These are phyloP conservation scores for Morelia viridis DNA, from an alignment of 2,797 vertebrate genomes.

Conservation along the genomic window DNA sequence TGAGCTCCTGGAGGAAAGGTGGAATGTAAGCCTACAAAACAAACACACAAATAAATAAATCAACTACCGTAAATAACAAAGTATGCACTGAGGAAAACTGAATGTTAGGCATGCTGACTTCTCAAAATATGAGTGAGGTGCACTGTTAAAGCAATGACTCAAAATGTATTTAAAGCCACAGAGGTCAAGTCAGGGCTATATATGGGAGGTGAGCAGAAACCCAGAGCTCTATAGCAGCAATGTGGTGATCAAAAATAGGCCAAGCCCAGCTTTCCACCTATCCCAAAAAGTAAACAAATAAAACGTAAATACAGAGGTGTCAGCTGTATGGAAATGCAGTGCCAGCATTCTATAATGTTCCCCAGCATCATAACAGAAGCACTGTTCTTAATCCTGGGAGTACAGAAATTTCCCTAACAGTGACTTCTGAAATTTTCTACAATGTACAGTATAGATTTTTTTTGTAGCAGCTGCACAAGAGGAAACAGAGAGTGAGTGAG, in stretches of 20 bases:
- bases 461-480: background rate
- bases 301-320: background rate
- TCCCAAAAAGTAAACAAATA: background rate
- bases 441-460: background rate
- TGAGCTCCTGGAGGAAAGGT: background rate
- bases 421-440: background rate
- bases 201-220: background rate
- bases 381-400: background rate
- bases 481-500: background rate
- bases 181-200: background rate
- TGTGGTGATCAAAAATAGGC: fast-evolving
- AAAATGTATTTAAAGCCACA: background rate
- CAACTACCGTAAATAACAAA: background rate
- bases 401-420: background rate
- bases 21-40: background rate
- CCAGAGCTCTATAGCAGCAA: fast-evolving
- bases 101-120: fast-evolving
- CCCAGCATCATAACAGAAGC: background rate
- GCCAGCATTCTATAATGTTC: background rate
- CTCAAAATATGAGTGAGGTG: background rate
- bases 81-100: fast-evolving
- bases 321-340: background rate
- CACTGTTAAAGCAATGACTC: constrained; percentile 12
- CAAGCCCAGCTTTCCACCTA: fast-evolving
- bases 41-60: background rate